Base-by-base conservation (phyloP, 2,797 vertebrate species). In the Macrochelys suwanniensis region DNA sequence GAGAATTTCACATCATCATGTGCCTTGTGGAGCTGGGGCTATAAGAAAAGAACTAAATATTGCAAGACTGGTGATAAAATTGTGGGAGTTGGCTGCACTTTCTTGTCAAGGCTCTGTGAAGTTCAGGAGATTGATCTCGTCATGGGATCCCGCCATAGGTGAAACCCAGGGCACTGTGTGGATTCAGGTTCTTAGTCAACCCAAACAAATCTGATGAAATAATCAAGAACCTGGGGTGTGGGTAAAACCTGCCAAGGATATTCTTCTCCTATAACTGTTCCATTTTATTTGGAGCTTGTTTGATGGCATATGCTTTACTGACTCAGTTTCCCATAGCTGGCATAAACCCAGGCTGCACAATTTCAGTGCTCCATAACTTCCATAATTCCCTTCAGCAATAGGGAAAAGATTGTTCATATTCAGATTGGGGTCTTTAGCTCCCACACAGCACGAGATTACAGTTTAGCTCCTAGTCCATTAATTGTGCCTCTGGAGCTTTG, bases 401-500 rank as follows among this genome's bases (percentile, higher is more conserved):
- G 25, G 54, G 68, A 84, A 76, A 45, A 13, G 1, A 51, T 5
- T 25, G 11, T 2, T 84, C 42, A 45, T 45, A 11, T 15, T 93
- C 57, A 82, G 7, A 4, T 77, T 83, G 45, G 23, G 25, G 11
- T 25, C 23, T 45, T 54, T 26, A 53, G 33, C n/a, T 5, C 56
- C 82, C 56, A 4, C 82, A 8, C 65, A 19, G 49, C 9, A 6
- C 76, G 25, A 26, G 84, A 4, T 10, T 37, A 31, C 4, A 42
- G 80, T 93, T 95, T 79, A 77, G 61, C 94, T 10, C 21, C 74
- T 12, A 33, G 57, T 90, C 11, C 85, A 80, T 87, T 84, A 90
- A 88, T 77, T 87, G 23, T 19, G 51, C 21, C 9, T 15, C 26
- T 51, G 5, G 28, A 79, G 12, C 1, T 1, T 54, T 88, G 31